A percentile compares a stretch with the other conserved stretches of the same genome.
These are phyloP conservation scores for Carassius gibelio DNA, from an alignment of 2,113 vertebrate genomes.

Conservation along the genomic window DNA sequence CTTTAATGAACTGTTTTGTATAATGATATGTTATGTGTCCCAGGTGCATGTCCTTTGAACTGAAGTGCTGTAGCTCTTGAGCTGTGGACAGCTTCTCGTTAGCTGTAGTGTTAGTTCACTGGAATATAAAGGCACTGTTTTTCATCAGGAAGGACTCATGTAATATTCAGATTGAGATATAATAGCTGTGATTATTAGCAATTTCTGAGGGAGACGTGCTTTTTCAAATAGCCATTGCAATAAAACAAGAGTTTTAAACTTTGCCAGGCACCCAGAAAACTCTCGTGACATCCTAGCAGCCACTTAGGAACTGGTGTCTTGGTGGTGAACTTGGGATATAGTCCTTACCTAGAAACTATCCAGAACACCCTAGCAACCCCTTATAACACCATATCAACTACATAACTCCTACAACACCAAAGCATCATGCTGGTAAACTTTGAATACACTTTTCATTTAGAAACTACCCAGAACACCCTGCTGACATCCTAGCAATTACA, in stretches of 20 bases:
- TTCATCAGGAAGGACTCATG: constrained; percentile 30
- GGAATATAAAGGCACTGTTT: constrained; percentile 33
- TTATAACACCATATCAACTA: too few relatives aligned
- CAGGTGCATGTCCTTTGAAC: constrained; percentile 57
- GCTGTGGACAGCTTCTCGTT: constrained; percentile 9
- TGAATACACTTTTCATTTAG: too few relatives aligned
- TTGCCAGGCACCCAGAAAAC: background rate
- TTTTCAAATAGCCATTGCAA: background rate
- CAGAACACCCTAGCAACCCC: too few relatives aligned
- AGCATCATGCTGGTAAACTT: too few relatives aligned
- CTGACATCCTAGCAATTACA: too few relatives aligned
- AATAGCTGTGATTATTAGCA: background rate
- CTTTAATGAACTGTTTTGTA: constrained; percentile 17
- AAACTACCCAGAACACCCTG: too few relatives aligned
- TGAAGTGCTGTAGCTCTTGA: constrained; percentile 7
- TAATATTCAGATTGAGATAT: constrained; percentile 24
- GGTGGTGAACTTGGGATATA: too few relatives aligned
- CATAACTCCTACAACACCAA: too few relatives aligned
- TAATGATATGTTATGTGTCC: constrained; percentile 20
- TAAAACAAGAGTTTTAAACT: constrained; percentile 7
- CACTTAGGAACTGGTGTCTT: too few relatives aligned
- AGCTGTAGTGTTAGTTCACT: constrained; percentile 27
- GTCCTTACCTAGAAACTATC: too few relatives aligned
- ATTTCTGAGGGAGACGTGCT: background rate
- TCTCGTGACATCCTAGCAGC: too few relatives aligned